Percentiles rank a stretch among this genome's conserved stretches.
These are phyloP conservation scores for Recurvirostra avosetta DNA, from an alignment of 2,113 vertebrate genomes.

Conservation along the genomic window DNA sequence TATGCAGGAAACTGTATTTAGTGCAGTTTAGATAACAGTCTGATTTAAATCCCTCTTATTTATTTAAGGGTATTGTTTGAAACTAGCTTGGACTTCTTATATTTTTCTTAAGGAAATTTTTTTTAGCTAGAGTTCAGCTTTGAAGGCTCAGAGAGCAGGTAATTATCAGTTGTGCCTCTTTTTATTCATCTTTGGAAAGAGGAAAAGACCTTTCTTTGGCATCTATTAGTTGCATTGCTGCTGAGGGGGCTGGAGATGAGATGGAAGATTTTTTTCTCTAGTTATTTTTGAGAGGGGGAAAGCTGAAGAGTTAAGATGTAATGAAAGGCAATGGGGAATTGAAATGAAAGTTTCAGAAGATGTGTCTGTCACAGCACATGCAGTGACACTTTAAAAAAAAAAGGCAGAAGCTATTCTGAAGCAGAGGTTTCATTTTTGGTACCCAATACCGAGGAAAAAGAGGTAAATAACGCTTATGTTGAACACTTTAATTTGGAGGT, in stretches of 20 bases:
- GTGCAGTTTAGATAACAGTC: not conserved
- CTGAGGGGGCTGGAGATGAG: not conserved
- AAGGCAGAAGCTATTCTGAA: not conserved
- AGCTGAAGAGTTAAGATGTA: not conserved
- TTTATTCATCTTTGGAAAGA: not conserved
- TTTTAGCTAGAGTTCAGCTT: not conserved
- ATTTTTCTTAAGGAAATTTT: not conserved
- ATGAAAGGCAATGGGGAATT: not conserved
- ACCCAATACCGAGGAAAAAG: rapidly evolving
- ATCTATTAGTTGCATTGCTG: not conserved
- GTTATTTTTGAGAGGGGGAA: not conserved
- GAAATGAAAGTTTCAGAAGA: not conserved
- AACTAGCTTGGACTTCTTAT: not conserved
- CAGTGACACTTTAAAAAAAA: not conserved
- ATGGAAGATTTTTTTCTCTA: not conserved
- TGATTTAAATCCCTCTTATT: not conserved
- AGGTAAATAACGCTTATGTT: not conserved
- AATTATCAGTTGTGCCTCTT: not conserved
- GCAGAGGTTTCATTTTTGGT: not conserved
- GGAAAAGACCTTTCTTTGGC: not conserved
- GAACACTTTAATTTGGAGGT: not conserved
- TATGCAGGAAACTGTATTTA: not conserved
- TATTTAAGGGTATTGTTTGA: not conserved
- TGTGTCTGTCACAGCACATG: not conserved
- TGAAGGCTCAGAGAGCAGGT: not conserved